These are phyloP conservation scores for Upupa epops DNA, from an alignment of 2,113 vertebrate genomes.

Conservation along the genomic window DNA sequence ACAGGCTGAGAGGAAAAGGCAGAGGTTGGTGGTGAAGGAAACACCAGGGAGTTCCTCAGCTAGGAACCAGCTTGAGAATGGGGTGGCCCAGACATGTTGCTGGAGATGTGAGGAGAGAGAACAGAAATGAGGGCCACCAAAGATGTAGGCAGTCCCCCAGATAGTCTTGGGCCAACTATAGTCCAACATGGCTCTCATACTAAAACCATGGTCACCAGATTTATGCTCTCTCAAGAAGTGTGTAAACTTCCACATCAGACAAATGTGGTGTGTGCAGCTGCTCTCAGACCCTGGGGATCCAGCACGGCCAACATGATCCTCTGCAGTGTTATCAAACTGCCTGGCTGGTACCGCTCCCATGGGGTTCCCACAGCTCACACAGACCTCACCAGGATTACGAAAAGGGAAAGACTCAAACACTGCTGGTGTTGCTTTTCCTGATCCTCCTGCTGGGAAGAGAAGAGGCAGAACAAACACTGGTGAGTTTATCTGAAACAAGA, in stretches of 20 bases:
- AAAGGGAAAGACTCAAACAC: not conserved
- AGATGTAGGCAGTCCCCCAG: not conserved
- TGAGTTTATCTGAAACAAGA: conserved; percentile 50
- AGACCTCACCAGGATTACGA: not conserved
- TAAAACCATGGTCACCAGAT: not conserved
- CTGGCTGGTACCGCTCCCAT: rapidly evolving
- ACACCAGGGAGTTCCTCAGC: not conserved
- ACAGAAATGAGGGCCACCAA: not conserved
- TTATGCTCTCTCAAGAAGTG: not conserved
- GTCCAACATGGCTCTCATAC: not conserved
- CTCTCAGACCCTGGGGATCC: not conserved
- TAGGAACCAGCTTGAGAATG: not conserved
- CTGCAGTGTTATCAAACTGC: not conserved
- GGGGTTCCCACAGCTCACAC: not conserved
- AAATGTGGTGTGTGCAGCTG: not conserved
- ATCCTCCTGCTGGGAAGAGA: not conserved
- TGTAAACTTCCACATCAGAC: rapidly evolving
- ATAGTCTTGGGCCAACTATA: not conserved
- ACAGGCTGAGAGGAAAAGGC: not conserved
- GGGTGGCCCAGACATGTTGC: not conserved
- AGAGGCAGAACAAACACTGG: conserved; percentile 25
- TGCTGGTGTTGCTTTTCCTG: not conserved
- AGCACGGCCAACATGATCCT: rapidly evolving
- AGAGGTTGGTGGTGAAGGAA: not conserved
- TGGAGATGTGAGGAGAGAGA: not conserved